These are phyloP conservation scores for Mesoligia furuncula DNA, from an alignment of 2,888 invertebrate species.

Conservation along the genomic window DNA sequence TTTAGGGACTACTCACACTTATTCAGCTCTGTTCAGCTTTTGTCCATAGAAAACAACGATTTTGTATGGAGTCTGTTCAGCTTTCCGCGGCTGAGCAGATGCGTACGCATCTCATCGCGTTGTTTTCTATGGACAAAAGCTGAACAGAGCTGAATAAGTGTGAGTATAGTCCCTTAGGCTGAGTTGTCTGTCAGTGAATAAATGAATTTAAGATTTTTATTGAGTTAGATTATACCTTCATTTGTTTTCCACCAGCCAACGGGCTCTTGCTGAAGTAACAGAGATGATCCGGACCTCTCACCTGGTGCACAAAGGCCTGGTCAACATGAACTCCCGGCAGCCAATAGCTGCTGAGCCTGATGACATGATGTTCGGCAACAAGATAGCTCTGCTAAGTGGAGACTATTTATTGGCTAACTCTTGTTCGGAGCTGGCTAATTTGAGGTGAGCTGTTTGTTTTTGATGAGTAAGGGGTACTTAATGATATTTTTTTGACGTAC, in stretches of 20 bases:
- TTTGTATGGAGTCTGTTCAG: too few relatives aligned
- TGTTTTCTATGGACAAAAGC: too few relatives aligned
- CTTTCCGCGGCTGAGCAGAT: too few relatives aligned
- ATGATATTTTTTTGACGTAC: too few relatives aligned
- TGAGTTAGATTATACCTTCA: background rate
- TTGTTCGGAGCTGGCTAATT: slow-evolving; percentile 95
- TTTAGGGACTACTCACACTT: too few relatives aligned
- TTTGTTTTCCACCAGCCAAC: slow-evolving; percentile 90
- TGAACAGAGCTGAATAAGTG: too few relatives aligned
- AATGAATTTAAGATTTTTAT: background rate
- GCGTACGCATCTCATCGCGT: too few relatives aligned
- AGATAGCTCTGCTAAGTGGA: slow-evolving; percentile 97
- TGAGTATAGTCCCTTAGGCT: too few relatives aligned
- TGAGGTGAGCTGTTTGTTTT: slow-evolving; percentile 80
- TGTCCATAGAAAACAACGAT: too few relatives aligned
- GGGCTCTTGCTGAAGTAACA: slow-evolving; percentile 97
- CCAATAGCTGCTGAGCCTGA: slow-evolving; percentile 89
- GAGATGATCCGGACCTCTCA: slow-evolving; percentile 99
- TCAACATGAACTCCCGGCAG: slow-evolving; percentile 94
- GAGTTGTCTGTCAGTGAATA: too few relatives aligned
- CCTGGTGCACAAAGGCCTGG: slow-evolving; percentile 96
- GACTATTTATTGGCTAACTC: slow-evolving; percentile 97
- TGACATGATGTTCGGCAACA: slow-evolving; percentile 98
- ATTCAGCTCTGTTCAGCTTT: too few relatives aligned
- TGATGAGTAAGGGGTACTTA: background rate